Conservation (phyloP, 2,888 invertebrate genomes). For the Hypomecis atomaria region DNA sequence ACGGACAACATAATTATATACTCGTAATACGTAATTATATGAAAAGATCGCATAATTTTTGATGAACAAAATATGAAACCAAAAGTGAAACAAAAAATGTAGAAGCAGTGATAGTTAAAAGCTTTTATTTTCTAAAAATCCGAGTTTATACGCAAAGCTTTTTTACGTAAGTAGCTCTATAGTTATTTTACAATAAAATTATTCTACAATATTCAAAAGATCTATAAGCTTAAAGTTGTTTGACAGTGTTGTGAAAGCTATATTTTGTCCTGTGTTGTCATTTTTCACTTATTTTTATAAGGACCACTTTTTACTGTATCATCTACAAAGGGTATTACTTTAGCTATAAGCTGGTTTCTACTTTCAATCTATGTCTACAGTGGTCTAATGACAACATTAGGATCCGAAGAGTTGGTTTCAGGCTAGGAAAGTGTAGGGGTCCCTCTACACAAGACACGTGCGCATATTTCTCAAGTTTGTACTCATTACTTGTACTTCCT, state of each 20-base stretch:
- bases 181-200: constrained; percentile 42
- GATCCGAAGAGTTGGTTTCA: constrained; percentile 58
- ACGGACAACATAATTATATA: background rate
- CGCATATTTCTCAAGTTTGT: constrained; percentile 76
- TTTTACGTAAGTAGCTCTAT: constrained; percentile 54
- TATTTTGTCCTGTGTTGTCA: constrained; percentile 63
- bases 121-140: constrained; percentile 39
- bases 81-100: constrained; percentile 45
- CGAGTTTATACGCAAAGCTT: constrained; percentile 49
- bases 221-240: constrained; percentile 62
- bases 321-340: constrained; percentile 49
- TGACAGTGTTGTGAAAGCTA: constrained; percentile 71
- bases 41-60: constrained; percentile 30
- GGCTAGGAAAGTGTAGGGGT: constrained; percentile 74
- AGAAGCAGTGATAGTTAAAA: constrained; percentile 54
- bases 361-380: constrained; percentile 62
- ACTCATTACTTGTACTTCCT: constrained; percentile 85
- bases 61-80: constrained; percentile 40
- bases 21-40: background rate
- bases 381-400: constrained; percentile 74
- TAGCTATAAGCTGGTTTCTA: constrained; percentile 66
- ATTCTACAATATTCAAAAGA: constrained; percentile 51
- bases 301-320: constrained; percentile 31
- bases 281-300: constrained; percentile 46
- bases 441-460: constrained; percentile 82